Conservation (phyloP, 2,888 invertebrate species). For the Cistogaster globosa region DNA sequence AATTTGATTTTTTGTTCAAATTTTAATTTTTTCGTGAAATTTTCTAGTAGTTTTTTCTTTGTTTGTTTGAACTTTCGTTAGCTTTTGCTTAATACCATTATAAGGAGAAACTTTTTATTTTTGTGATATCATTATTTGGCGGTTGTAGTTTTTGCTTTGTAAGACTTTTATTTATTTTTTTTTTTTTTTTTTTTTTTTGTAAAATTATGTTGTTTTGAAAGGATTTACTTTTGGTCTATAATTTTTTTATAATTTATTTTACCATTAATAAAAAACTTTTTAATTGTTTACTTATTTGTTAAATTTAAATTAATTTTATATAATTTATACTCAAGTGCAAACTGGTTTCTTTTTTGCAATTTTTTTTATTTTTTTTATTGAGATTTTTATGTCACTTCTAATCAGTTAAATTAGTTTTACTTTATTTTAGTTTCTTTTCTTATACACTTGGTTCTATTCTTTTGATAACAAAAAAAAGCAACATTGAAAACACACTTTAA, state of each 20-base stretch:
- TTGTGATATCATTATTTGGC: no score
- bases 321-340: neutral
- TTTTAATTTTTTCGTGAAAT: no score
- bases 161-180: no score
- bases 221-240: neutral
- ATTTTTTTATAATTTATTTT: neutral
- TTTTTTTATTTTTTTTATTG: conserved; percentile 69
- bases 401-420: conserved; percentile 26
- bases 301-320: neutral
- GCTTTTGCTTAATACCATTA: no score
- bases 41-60: no score
- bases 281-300: neutral
- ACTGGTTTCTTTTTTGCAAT: conserved; percentile 69
- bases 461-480: conserved; percentile 18
- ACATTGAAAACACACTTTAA: conserved; percentile 62
- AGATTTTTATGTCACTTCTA: conserved; percentile 55
- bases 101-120: no score
- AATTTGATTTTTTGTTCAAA: no score
- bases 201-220: no score
- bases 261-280: neutral
- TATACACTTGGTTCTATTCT: conserved; percentile 25
- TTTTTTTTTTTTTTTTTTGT: no score
- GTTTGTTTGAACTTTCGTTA: no score
- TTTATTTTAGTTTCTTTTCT: neutral
- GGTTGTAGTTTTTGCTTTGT: no score